A percentile compares a stretch with the other conserved stretches of the same genome.
Evolutionary conservation across 2,797 vertebrate species (phyloP).

Genomic region (Prionace glauca): DNA sequence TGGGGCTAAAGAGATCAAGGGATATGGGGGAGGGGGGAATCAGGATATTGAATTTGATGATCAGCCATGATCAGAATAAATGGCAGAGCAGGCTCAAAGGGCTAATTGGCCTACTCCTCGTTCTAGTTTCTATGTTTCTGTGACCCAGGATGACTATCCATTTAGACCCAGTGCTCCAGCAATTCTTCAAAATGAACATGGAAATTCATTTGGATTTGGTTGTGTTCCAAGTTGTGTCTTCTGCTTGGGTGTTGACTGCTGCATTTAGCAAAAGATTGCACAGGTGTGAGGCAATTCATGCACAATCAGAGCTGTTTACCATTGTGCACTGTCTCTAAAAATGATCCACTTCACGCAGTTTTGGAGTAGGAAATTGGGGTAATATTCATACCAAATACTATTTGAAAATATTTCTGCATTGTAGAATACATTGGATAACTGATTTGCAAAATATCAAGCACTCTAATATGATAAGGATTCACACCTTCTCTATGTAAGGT

Average conservation of each 20-base stretch:
- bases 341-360: neutral
- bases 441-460: neutral
- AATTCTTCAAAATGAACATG: neutral
- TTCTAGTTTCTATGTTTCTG: neutral
- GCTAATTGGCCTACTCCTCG: too few relatives aligned
- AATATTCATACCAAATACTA: neutral
- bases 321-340: neutral
- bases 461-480: neutral
- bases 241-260: neutral
- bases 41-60: too few relatives aligned
- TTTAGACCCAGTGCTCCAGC: neutral
- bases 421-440: neutral
- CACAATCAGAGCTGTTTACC: neutral
- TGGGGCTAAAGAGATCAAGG: too few relatives aligned
- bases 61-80: too few relatives aligned
- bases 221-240: neutral
- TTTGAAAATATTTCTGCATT: neutral
- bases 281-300: neutral
- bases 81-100: too few relatives aligned
- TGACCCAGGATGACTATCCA: neutral
- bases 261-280: neutral
- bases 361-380: neutral
- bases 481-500: neutral
- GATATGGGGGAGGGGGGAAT: too few relatives aligned
- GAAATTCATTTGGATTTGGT: neutral